These are phyloP conservation scores for Plagodis pulveraria DNA, from an alignment of 2,888 invertebrate genomes.

Conservation along the genomic window DNA sequence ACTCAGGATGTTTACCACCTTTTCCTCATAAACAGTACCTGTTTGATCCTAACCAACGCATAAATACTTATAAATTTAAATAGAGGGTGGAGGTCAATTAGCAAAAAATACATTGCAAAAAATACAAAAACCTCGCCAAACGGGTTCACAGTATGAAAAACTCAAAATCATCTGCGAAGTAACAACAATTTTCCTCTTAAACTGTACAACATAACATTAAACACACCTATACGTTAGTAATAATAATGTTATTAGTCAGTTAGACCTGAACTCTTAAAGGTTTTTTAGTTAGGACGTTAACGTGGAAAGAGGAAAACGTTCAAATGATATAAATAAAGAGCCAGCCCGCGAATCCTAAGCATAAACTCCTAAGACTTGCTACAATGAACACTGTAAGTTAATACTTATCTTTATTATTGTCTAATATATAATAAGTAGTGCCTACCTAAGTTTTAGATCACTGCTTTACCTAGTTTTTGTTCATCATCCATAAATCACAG, in stretches of 20 bases:
- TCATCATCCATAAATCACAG: too few species aligned
- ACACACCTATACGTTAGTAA: not conserved
- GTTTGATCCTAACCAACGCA: too few species aligned
- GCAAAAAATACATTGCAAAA: not conserved
- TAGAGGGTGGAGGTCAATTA: too few species aligned
- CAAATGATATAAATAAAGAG: not conserved
- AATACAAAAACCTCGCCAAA: not conserved
- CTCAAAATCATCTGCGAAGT: not conserved
- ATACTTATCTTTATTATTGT: not conserved
- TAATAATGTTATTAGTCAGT: not conserved
- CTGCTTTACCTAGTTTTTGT: too few species aligned
- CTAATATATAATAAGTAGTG: not conserved
- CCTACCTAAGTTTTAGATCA: not conserved
- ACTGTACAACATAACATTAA: not conserved
- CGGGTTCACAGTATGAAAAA: too few species aligned
- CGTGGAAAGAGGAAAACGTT: not conserved
- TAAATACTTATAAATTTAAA: too few species aligned
- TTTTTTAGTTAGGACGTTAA: not conserved
- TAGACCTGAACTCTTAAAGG: not conserved
- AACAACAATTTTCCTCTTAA: not conserved
- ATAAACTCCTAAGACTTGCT: constrained; percentile 24
- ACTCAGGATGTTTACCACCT: too few species aligned
- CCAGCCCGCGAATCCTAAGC: constrained; percentile 4
- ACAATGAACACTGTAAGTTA: constrained; percentile 44
- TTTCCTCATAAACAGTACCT: too few species aligned